Evolutionary conservation across 2,797 vertebrate genomes (phyloP), one percentile per base, ranked within the genome.

Genomic region (Neomorphus geoffroyi): DNA sequence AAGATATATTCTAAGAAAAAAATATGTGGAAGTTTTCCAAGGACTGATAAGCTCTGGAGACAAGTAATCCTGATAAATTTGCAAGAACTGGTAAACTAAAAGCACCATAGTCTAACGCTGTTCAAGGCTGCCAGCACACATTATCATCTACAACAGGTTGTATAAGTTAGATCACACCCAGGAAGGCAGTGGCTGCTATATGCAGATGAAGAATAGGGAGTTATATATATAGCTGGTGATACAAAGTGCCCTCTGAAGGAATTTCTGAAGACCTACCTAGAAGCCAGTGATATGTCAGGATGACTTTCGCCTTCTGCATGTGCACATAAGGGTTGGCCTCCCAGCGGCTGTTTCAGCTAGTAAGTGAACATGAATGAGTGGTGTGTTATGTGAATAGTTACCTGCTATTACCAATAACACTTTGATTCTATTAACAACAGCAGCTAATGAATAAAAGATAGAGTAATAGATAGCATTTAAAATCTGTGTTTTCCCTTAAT

Each of bases 111-210:
- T 45, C 57, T 70, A 84, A 41, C 30, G 51, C 26, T 45, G 17
- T 37, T 26, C 23, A 70, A 77, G 41, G 51, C 66, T 88, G 74
- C 60, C 80, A 90, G 51, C 51, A 53, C 13, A 73, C 23, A 56
- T 84, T 70, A 86, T 32, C 82, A 70, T 61, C 60, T 90, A 51
- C 64, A 77, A 60, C 60, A 82, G 39, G 80, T 90, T 95, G 33
- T 50, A 23, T 85, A 92, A 95, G 35, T 72, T 94, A 48, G 71
- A 73, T 84, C 56, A 62, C 78, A 80, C 32, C 88, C 83, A 88
- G 28, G 26, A 96, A 71, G 93, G 86, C 32, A 53, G 60, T 48
- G 58, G 60, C 71, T 93, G 83, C 62, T 77, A 18, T 37, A 35
- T 1, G 1, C 35, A 80, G 66, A 39, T 86, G 57, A 90, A 86